Conservation (phyloP, 2,113 vertebrate genomes). For the Clarias gariepinus region DNA sequence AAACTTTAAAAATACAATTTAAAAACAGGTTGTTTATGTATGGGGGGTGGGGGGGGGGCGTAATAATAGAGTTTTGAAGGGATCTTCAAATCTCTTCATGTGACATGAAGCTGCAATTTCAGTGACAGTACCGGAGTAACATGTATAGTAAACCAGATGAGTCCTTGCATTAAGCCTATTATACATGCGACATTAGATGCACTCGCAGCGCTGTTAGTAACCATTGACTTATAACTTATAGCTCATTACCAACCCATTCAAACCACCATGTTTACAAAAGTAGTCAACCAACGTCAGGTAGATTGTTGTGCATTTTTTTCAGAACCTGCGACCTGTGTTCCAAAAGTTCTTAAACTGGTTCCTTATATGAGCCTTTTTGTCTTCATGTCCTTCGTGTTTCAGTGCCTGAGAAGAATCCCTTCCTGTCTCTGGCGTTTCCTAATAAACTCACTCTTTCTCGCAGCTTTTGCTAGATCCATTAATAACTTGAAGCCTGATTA, state of each 20-base stretch:
- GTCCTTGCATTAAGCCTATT: not conserved
- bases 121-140: not conserved
- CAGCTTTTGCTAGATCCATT: conserved; percentile 69
- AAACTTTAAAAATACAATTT: no score
- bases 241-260: not conserved
- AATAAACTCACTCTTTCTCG: conserved; percentile 60
- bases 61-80: no score
- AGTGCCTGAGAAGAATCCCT: conserved; percentile 37
- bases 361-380: not conserved
- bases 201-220: not conserved
- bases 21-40: no score
- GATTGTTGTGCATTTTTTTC: not conserved
- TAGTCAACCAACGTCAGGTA: not conserved
- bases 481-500: conserved; percentile 80
- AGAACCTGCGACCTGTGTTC: not conserved
- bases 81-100: no score
- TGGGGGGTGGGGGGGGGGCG: no score
- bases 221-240: not conserved
- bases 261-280: no score
- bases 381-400: not conserved
- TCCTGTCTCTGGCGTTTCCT: conserved; percentile 69
- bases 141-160: not conserved
- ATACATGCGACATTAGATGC: not conserved
- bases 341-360: not conserved
- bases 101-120: not conserved